Evolutionary conservation across 2,797 vertebrate genomes (phyloP).

Genomic region (Pristis pectinata): DNA sequence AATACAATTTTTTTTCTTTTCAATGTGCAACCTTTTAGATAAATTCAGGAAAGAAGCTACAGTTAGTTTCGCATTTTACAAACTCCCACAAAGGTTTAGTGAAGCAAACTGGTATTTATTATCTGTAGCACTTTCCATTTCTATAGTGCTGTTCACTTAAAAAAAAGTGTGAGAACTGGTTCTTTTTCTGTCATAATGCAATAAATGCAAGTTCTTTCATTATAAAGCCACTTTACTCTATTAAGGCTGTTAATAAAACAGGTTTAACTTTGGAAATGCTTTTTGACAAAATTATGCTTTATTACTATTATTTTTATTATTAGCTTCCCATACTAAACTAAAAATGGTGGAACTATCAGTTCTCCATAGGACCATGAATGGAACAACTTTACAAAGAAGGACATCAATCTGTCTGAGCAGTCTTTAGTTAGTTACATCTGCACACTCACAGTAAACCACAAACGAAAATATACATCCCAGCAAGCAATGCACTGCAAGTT

Average conservation of each 20-base stretch:
- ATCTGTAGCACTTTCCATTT: not conserved
- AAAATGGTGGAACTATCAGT: not conserved
- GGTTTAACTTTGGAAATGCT: not conserved
- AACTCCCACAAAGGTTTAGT: not conserved
- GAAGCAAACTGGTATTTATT: not conserved
- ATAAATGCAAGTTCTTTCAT: not conserved
- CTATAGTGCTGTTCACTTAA: not conserved
- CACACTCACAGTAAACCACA: not conserved
- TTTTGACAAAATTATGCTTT: not conserved
- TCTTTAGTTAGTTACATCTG: too few species aligned
- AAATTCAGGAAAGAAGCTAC: not conserved
- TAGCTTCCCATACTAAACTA: not conserved
- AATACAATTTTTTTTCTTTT: not conserved
- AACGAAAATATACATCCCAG: not conserved
- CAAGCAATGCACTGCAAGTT: not conserved
- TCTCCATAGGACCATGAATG: not conserved
- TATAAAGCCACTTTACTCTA: not conserved
- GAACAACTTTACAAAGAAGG: not conserved
- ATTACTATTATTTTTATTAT: constrained; percentile 26
- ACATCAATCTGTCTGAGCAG: not conserved
- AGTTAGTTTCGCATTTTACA: not conserved
- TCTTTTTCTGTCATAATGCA: not conserved
- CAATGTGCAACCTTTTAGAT: not conserved
- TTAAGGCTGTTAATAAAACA: not conserved
- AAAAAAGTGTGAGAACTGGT: not conserved